Conservation (phyloP, 2,113 vertebrate genomes). For the Nerophis lumbriciformis region DNA sequence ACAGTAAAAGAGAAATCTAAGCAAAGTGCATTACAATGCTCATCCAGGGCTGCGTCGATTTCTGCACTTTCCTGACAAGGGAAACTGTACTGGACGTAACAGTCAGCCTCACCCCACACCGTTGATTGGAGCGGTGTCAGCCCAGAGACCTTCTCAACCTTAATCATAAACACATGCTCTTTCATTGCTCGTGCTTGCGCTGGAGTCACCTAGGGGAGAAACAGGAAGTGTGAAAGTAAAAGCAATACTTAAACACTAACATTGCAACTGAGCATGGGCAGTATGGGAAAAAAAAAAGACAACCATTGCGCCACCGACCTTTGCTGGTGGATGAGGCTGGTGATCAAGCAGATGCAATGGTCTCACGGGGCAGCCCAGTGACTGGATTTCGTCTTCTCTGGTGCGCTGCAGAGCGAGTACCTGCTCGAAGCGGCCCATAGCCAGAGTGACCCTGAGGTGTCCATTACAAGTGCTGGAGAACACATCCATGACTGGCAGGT, state of each 20-base stretch:
- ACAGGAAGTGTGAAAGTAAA: background rate
- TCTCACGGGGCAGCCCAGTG: slow-evolving; percentile 38
- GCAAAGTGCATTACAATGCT: slow-evolving; percentile 67
- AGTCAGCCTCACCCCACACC: slow-evolving; percentile 96
- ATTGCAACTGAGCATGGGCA: background rate
- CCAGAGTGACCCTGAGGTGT: slow-evolving; percentile 81
- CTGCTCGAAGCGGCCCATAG: slow-evolving; percentile 86
- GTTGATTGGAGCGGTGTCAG: slow-evolving; percentile 85
- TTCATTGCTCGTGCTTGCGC: slow-evolving; percentile 47
- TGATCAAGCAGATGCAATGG: slow-evolving; percentile 79
- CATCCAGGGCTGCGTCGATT: slow-evolving; percentile 50
- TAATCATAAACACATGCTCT: slow-evolving; percentile 87
- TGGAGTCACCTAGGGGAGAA: slow-evolving; percentile 48
- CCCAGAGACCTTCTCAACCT: slow-evolving; percentile 78
- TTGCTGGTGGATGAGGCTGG: slow-evolving; percentile 34
- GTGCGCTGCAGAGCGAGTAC: slow-evolving; percentile 79
- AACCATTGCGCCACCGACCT: slow-evolving; percentile 46
- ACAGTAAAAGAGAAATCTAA: background rate
- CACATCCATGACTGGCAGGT: slow-evolving; percentile 83
- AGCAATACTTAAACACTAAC: background rate
- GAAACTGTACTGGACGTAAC: slow-evolving; percentile 90
- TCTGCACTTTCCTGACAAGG: slow-evolving; percentile 70
- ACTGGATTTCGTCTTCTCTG: slow-evolving; percentile 68
- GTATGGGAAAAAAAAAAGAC: too few species aligned
- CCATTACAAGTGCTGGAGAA: slow-evolving; percentile 80